Base-by-base conservation (phyloP, 2,113 vertebrate species). In the Syngnathus floridae region DNA sequence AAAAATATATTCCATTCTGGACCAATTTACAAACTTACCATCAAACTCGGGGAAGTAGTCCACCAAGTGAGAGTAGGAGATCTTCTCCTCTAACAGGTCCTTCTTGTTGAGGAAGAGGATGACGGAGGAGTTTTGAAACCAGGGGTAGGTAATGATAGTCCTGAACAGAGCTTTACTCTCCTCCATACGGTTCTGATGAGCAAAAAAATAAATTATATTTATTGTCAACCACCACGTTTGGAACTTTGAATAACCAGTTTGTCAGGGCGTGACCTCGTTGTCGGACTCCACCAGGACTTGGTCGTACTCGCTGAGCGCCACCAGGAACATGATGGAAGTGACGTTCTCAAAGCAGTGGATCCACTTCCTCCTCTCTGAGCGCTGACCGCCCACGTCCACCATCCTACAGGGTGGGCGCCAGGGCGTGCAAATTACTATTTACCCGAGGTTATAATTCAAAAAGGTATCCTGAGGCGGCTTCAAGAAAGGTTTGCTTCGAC, bases 341-440 rank as follows among this genome's bases (percentile, higher is more conserved):
- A 99, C 97, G 4, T 99, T 99, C 92, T 99, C 97, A 76, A 99
- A 99, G 90, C 97, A 99, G 86, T 99, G 97, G 78, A 99, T 99
- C 97, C 97, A 99, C 91, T 99, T 99, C 90, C 97, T 93, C 85
- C 97, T 91, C 86, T 99, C 97, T 2, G 97, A 98, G 82, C 97
- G 90, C 83, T 99, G 97, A 37, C 97, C 97, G 9, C 97, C 97
- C 0, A 98, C 97, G 72, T 99, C 97, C 87, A 99, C 97, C 97
- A 99, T 99, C 86, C 97, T 99, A 84, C 70, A 36, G 54, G 40
- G 7, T 41, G 73, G 62, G 74, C 31, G 66, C 59, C 41, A 35
- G 22, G 38, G 31, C 14, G 11, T 19, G 36, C 16, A 40, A 36
- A 41, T 40, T 19, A 61, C 26, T 31, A 41, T 16, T 41, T 35